Base-by-base conservation (phyloP, 2,888 invertebrate genomes). In the Hyppa rectilinea region DNA sequence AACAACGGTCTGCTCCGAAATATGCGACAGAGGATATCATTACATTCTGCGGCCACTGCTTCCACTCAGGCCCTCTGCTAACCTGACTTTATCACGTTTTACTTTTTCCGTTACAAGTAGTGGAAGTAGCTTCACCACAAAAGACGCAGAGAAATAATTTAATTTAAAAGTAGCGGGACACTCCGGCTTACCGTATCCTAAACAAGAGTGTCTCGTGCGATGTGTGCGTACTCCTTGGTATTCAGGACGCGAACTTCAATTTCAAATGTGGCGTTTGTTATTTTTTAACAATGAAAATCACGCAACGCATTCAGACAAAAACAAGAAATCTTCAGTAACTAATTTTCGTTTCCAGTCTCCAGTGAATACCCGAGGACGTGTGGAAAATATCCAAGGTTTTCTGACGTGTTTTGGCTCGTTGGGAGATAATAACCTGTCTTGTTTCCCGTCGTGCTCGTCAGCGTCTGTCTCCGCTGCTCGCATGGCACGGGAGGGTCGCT, bases 351-450 rank as follows among this genome's bases (percentile, higher is more conserved):
- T 89, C 89, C 86, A 92, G 92, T 95, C 96, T 96, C 96, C 83
- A 85, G 96, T 90, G 96, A 91, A 94, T 95, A 94, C 90, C 90
- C 90, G 93, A 88, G 93, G 91, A 96, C 96, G 96, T 95, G 96
- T 95, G 92, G 93, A 95, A 95, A 95, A 95, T 96, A 95, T 93
- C 90, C 88, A 92, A 93, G 91, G 90, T 90, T 91, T 91, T 90
- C 88, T 91, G 91, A 92, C 93, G 92, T 93, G 92, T 93, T 94
- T 91, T 86, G 91, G 90, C 90, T 92, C 87, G 91, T 90, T 89
- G 89, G 86, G 90, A 94, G 94, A 95, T 95, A 95, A 95, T 95
- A 95, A 95, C 92, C 93, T 95, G 95, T 95, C 95, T 93, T 93
- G 94, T 94, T 92, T 91, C 89, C 90, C 90, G 92, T 91, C 91